Base-by-base conservation (phyloP, 2,113 vertebrate genomes). In the Equus przewalskii region DNA sequence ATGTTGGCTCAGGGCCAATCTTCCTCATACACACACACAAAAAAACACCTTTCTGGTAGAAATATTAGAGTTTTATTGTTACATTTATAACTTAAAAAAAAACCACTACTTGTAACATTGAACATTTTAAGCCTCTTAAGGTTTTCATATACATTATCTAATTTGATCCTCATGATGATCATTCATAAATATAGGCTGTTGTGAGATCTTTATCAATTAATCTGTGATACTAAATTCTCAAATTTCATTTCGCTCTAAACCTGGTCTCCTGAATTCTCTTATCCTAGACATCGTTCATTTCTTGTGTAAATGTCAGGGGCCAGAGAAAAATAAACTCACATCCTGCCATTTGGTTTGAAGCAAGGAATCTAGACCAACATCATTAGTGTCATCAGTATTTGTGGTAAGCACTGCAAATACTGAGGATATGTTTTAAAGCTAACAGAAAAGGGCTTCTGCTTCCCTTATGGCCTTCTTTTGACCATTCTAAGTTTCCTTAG, bases 271-370 rank as follows among this genome's bases (percentile, higher is more conserved):
- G 87, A 84, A 94, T 96, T 90, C 93, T 88, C 70, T 94, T 96
- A 92, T 84, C 65, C 90, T n/a, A 88, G 84, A 90, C 88, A 91
- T 92, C 92, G 96, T 96, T 96, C 90, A 92, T 97, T 96, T 96
- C 97, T 96, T 96, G 94, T 90, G 95, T 98, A 98, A 98, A 98
- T 98, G 95, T 97, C 97, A 98, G 36, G 44, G 65, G 94, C 80
- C 80, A 95, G 87, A 94, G 90, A 96, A 97, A 96, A 97, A 97
- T 65, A 96, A 98, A 98, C 96, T 89, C 82, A 87, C 94, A 92
- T 95, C 76, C 87, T 95, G 75, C 97, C 84, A 69, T 80, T 95
- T 92, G 95, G 86, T 82, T 49, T 79, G 76, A 96, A 97, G 95
- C 65, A 69, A 89, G 87, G 87, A 84, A 7, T 94, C 90, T 97